These are phyloP conservation scores for Archilochus colubris DNA, from an alignment of 2,113 vertebrate genomes.

Conservation along the genomic window DNA sequence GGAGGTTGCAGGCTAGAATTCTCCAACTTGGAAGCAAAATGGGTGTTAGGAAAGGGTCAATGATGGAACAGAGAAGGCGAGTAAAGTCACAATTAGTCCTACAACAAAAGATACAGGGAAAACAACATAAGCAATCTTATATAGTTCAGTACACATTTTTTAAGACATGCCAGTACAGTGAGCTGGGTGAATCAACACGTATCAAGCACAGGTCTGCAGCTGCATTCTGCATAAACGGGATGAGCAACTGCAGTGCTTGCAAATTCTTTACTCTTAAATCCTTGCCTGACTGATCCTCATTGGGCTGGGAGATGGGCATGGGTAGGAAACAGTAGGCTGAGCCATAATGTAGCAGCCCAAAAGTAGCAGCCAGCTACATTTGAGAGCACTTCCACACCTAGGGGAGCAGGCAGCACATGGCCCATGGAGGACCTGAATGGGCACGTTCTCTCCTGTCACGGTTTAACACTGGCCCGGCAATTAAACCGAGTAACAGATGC, in stretches of 20 bases:
- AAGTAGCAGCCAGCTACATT: neutral
- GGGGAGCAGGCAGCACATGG: neutral
- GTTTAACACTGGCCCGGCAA: too few relatives aligned
- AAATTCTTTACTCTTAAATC: neutral
- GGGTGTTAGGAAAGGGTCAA: neutral
- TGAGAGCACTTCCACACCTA: neutral
- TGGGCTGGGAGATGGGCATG: neutral
- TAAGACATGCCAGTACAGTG: neutral
- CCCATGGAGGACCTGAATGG: neutral
- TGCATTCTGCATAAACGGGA: neutral
- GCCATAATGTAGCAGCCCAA: too few relatives aligned
- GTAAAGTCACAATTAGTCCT: neutral
- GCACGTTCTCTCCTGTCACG: neutral
- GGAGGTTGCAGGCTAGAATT: neutral
- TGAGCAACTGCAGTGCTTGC: neutral
- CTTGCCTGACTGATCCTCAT: neutral
- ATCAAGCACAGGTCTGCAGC: neutral
- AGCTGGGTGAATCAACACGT: neutral
- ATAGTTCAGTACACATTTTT: neutral
- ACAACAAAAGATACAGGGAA: neutral
- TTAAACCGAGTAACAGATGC: too few relatives aligned
- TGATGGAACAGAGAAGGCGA: neutral
- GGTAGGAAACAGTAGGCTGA: neutral
- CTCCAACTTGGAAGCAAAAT: neutral
- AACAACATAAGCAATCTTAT: neutral